These are phyloP conservation scores for Myopa testacea DNA, from an alignment of 2,888 invertebrate species.

Conservation along the genomic window DNA sequence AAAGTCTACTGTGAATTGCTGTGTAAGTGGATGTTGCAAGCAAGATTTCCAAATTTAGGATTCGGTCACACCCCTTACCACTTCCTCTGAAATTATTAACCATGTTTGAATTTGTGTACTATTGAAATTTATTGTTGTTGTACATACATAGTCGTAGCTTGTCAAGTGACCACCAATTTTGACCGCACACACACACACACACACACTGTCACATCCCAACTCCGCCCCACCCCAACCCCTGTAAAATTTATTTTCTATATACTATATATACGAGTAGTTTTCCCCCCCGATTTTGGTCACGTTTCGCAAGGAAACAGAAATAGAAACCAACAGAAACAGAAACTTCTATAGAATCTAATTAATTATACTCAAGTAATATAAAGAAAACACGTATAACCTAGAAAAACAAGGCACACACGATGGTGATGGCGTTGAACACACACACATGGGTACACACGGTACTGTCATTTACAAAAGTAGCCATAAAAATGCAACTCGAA, in stretches of 20 bases:
- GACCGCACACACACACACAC: too few relatives aligned
- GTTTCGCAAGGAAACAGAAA: neutral
- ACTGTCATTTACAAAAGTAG: neutral
- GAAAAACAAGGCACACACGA: slow-evolving; percentile 50
- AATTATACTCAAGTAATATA: slow-evolving; percentile 39
- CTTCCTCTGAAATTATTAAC: slow-evolving; percentile 1
- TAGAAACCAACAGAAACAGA: neutral
- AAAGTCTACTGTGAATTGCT: neutral
- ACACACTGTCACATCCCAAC: slow-evolving; percentile 18
- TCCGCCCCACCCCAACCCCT: neutral
- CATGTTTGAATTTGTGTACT: slow-evolving; percentile 22
- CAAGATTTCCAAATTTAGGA: neutral
- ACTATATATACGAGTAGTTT: neutral
- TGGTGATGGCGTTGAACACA: slow-evolving; percentile 64
- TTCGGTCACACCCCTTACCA: neutral
- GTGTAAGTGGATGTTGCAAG: slow-evolving; percentile 35
- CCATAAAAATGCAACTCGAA: neutral
- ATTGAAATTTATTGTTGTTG: slow-evolving; percentile 8
- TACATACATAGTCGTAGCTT: slow-evolving; percentile 27
- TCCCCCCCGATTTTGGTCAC: neutral
- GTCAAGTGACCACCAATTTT: neutral
- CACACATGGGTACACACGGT: slow-evolving; percentile 50
- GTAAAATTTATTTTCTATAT: too few relatives aligned
- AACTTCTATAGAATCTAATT: neutral
- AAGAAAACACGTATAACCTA: slow-evolving; percentile 43